Evolutionary conservation across 2,113 vertebrate genomes (phyloP), one percentile per base, ranked within the genome.

Genomic region (Pollachius pollachius): DNA sequence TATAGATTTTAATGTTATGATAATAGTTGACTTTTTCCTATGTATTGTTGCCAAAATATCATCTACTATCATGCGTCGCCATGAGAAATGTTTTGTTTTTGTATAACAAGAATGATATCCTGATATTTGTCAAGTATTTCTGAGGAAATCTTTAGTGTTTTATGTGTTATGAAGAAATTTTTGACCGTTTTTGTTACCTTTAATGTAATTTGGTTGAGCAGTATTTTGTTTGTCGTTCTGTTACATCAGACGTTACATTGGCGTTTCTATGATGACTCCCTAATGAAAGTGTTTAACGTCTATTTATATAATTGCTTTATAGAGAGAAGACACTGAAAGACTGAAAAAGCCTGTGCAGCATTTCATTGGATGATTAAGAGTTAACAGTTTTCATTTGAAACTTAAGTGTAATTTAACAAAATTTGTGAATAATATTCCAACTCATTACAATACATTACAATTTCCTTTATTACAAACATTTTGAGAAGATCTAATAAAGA

Each of bases 401-500:
- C 81, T 74, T 62, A 74, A 75, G 85, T 87, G 78, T 76, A 69
- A 74, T 82, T 74, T 79, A 85, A 84, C 86, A 73, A 72, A 86
- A 76, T 84, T 84, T 89, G 87, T 86, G 84, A 87, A 89, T 88
- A 87, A 73, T 87, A 81, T 81, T 84, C 64, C 80, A 75, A 70
- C 71, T 86, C 86, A 89, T 81, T 77, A 80, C 82, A 79, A 82
- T 78, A 73, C 83, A 34, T 34, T 34, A 34, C 67, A 78, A 81
- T 87, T 90, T 90, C 85, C 88, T 85, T 90, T 87, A 69, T 76
- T 83, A 85, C 86, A 88, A 70, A 87, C 87, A 84, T 90, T 90
- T 90, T 89, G 87, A 90, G 81, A 88, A 74, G 73, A 84, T 85
- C 62, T 2, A 89, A 88, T 89, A 90, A 90, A 90, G 78, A 86